Base-by-base conservation (phyloP, 2,113 vertebrate species). In the Halcyon senegalensis region DNA sequence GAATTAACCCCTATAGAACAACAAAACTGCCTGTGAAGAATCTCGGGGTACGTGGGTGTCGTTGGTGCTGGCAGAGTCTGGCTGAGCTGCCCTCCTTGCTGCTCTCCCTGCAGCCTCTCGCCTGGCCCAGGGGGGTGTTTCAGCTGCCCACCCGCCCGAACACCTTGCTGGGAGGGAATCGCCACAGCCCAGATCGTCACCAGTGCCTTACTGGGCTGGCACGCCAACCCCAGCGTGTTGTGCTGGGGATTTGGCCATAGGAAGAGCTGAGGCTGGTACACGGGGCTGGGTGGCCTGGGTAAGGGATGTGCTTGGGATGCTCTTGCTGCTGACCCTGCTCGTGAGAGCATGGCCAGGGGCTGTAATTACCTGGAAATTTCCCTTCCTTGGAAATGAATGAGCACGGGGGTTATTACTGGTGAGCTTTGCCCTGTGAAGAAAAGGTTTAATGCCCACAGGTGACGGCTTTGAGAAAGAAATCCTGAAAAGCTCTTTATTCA, bases 1-100 rank as follows among this genome's bases (percentile, higher is more conserved):
- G 63, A 25, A 69, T 81, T 58, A 51, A 81, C 20, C 33, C 9
- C 1, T 44, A 9, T 1, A 15, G 50, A 75, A 33, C 24, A 63
- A 74, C 4, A 24, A 24, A 55, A 43, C 16, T 12, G 28, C 25
- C 18, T 3, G 43, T 31, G 75, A 46, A 50, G 16, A 50, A 46
- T 27, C 63, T 37, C 25, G 4, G 70, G 70, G 13, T 19, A 9
- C 0, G 5, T 0, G 1, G 53, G 2, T 12, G 44, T 4, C 0
- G 1, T 4, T 1, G 37, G 50, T n/a, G 30, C 46, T 1, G 23
- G 62, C 9, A 0, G 35, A 35, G 14, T 7, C 43, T 1, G 43
- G 46, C 39, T 7, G n/a, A 39, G 55, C 53, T 13, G 12, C 28
- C 35, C 1, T 9, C 18, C 33, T 23, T 33, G 50, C 56, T 33